Conservation (phyloP, 2,888 invertebrate genomes). For the Callyntrura sp. region DNA sequence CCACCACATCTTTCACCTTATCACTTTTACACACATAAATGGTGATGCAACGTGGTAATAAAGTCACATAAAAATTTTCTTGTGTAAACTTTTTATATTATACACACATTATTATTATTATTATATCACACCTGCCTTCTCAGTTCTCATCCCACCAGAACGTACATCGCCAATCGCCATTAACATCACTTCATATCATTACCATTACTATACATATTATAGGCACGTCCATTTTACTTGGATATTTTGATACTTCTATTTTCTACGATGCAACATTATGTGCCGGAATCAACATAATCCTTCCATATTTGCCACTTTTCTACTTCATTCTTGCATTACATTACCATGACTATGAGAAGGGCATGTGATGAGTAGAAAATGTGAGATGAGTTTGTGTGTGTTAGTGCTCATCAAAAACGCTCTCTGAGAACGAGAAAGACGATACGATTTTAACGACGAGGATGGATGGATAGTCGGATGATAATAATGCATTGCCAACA, state of each 20-base stretch:
- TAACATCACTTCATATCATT: background rate
- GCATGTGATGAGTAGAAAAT: background rate
- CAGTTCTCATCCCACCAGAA: no score
- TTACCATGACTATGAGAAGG: background rate
- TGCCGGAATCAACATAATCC: conserved; percentile 7
- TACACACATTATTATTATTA: no score
- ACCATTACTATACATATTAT: background rate
- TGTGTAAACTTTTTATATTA: background rate
- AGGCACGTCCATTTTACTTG: no score
- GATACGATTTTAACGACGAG: conserved; percentile 36
- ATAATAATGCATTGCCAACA: conserved; percentile 46
- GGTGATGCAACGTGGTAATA: conserved; percentile 1
- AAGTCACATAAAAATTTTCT: conserved; percentile 7
- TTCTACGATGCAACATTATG: no score
- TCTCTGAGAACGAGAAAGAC: no score
- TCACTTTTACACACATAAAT: conserved; percentile 17
- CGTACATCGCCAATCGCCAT: background rate
- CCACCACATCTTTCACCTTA: background rate
- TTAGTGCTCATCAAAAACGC: conserved; percentile 7
- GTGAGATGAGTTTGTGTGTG: conserved; percentile 3
- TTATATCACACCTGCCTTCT: background rate
- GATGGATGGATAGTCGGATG: no score
- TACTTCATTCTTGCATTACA: background rate
- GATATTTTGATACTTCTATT: no score
- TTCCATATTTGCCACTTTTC: conserved; percentile 27